These are phyloP conservation scores for Sanderia malayensis DNA, from an alignment of 30 jellyfish, hydroid and myxozoan species.

Conservation along the genomic window DNA sequence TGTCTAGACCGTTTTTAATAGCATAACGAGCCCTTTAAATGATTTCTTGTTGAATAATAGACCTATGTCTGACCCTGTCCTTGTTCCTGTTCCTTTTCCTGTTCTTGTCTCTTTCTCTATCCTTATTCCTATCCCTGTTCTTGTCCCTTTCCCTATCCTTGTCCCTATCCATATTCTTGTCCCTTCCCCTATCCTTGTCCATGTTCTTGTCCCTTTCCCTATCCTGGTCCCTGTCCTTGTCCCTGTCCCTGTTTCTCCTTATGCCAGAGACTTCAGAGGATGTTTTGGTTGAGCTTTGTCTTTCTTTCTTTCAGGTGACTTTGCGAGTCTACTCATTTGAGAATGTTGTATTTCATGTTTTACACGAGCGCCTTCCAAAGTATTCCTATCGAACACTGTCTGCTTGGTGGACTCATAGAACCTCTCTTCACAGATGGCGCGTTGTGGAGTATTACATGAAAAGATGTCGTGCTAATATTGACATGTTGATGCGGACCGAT, in stretches of 20 bases:
- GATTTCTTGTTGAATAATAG: not conserved
- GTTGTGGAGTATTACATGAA: conserved; percentile 66
- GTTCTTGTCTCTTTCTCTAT: not conserved
- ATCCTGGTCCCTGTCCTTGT: not conserved
- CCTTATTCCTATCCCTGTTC: not conserved
- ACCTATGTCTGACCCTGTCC: not conserved
- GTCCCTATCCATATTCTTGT: not conserved
- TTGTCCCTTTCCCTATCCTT: not conserved
- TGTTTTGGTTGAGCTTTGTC: not conserved
- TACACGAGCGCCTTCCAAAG: conserved; percentile 84
- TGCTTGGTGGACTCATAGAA: conserved; percentile 87
- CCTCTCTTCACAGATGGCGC: conserved; percentile 59
- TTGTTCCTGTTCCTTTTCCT: not conserved
- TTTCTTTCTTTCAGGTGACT: conserved; percentile 60
- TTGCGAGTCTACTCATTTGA: conserved; percentile 84
- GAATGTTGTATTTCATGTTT: conserved; percentile 87
- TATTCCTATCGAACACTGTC: conserved; percentile 72
- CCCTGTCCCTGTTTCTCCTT: conserved; percentile 15
- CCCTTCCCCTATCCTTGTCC: too few species aligned
- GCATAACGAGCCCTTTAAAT: too few species aligned
- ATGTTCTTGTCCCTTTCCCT: not conserved
- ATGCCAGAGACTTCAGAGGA: not conserved
- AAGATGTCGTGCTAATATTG: conserved; percentile 79
- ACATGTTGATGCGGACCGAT: conserved; percentile 72
- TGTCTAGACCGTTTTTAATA: too few species aligned